phyloP scores from a whole-genome alignment of 2,797 vertebrate genomes.

The Fratercula arctica region DNA sequence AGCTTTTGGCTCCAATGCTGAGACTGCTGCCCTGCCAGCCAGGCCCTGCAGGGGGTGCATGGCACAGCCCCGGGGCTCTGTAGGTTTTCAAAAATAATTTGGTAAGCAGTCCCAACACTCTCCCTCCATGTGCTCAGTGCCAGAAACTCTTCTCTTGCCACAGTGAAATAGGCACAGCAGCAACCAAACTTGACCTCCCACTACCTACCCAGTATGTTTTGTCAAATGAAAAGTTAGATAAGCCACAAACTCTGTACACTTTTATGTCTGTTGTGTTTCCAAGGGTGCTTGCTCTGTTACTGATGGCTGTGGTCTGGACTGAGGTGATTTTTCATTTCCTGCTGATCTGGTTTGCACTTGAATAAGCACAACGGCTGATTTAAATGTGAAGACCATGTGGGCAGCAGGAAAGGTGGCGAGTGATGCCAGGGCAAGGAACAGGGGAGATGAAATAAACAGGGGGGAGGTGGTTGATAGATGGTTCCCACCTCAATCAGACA shows the following conservation, averaged over 20 bases:
- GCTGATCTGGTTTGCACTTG: neutral
- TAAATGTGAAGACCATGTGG: neutral
- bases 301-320: neutral
- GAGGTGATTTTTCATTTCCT: neutral
- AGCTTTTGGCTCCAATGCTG: neutral
- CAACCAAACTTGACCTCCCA: neutral
- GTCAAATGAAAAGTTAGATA: neutral
- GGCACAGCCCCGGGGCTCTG: no score
- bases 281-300: neutral
- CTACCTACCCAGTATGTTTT: neutral
- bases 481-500: neutral
- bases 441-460: neutral
- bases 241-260: neutral
- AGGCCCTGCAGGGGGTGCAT: rapidly evolving
- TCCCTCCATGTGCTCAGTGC: rapidly evolving
- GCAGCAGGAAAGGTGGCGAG: neutral
- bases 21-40: neutral
- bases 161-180: neutral
- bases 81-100: neutral
- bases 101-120: neutral
- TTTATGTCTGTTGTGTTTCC: neutral
- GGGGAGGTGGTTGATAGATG: neutral
- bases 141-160: neutral
- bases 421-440: neutral
- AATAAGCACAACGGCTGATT: neutral